Evolutionary conservation across 1,140 invertebrate genomes (phyloP).

Genomic region (Alviniconcha marisindica): DNA sequence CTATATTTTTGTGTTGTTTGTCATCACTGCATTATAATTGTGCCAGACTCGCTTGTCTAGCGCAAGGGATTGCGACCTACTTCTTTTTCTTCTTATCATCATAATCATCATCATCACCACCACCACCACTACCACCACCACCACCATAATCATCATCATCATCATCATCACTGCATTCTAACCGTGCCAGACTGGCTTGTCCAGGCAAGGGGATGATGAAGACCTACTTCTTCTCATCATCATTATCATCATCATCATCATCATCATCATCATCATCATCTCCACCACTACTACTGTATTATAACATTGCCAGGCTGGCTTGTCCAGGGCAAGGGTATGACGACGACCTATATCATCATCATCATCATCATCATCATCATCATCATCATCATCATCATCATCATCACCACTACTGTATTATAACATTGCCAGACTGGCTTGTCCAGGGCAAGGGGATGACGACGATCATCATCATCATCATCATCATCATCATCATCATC

Average conservation of each 20-base stretch:
- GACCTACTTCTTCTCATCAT: too few relatives aligned
- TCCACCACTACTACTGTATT: too few relatives aligned
- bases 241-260: conserved; percentile 33
- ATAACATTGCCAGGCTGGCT: too few relatives aligned
- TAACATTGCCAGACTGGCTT: conserved; percentile 27
- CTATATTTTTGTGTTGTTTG: too few relatives aligned
- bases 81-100: too few relatives aligned
- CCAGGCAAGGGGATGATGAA: too few relatives aligned
- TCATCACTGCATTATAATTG: too few relatives aligned
- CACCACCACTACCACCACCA: too few relatives aligned
- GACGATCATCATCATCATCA: not conserved
- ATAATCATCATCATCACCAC: too few relatives aligned
- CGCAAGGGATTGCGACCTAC: too few relatives aligned
- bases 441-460: conserved; percentile 28
- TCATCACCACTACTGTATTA: conserved; percentile 32
- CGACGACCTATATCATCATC: conserved; percentile 34
- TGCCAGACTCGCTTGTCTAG: too few relatives aligned
- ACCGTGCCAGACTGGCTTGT: too few relatives aligned
- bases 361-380: conserved; percentile 27
- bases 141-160: conserved; percentile 27
- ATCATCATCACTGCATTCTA: conserved; percentile 38
- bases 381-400: conserved; percentile 33
- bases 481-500: conserved; percentile 47
- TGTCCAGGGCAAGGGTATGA: conserved; percentile 11
- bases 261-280: conserved; percentile 42